phyloP scores from a whole-genome alignment of 2,888 invertebrate species.

The Lasioglossum morio region DNA sequence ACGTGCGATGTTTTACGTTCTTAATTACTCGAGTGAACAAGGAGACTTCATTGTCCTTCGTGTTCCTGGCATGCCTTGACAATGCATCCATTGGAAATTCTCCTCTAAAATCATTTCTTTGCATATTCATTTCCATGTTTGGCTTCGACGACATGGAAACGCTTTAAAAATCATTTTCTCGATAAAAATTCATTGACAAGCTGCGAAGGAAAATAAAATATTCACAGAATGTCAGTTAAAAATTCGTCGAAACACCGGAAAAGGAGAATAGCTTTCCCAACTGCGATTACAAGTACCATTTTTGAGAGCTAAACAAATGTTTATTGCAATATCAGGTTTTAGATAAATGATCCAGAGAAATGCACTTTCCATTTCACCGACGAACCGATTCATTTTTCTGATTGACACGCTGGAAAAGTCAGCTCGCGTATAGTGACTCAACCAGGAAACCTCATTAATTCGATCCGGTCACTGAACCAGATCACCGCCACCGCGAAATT shows the following conservation, averaged over 20 bases:
- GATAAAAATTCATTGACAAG: not conserved
- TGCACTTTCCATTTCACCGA: not conserved
- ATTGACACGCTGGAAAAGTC: not conserved
- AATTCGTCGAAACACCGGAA: not conserved
- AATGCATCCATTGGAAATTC: not conserved
- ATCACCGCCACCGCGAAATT: not conserved
- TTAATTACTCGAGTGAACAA: not conserved
- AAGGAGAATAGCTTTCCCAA: not conserved
- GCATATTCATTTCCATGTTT: not conserved
- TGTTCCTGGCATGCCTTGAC: not conserved
- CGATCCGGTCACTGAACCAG: not conserved
- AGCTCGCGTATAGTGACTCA: not conserved
- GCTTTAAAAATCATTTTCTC: not conserved
- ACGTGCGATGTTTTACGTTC: not conserved
- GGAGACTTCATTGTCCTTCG: not conserved
- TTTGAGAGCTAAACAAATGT: not conserved
- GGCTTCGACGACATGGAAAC: not conserved
- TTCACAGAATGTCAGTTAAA: not conserved
- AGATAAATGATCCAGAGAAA: not conserved
- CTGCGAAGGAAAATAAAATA: not conserved
- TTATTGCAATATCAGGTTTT: not conserved
- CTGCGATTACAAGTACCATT: not conserved
- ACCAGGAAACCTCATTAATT: not conserved
- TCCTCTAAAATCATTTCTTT: not conserved
- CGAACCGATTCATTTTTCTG: not conserved